Base-by-base conservation (phyloP, 2,888 invertebrate genomes). In the Vanessa cardui region DNA sequence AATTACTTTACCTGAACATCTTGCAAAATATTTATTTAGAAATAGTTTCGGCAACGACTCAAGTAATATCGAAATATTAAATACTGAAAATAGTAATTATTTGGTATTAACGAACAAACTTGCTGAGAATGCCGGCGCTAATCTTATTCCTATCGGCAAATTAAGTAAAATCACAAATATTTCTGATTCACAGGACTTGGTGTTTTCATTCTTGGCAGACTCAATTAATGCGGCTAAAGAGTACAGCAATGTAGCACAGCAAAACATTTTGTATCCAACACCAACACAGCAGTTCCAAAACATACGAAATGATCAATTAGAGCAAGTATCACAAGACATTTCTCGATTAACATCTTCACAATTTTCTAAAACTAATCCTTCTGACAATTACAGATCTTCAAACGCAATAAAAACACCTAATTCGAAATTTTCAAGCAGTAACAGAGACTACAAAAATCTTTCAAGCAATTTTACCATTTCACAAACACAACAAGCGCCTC, bases 161-260 rank as follows among this genome's bases (percentile, higher is more conserved):
- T 73, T 90, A 59, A 80, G 83, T 83, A 87, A 88, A 83, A 82
- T 82, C 72, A 77, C 83, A 63, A 87, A 87, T 72, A 77, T 90
- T 87, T 92, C 91, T 83, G 81, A 88, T 92, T 90, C 92, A 84
- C 92, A 92, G 89, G 90, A 89, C 70, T 78, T 92, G 82, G 90
- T 90, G 80, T 89, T 89, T 77, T 90, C 90, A 26, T 83, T 92
- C 73, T 80, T 92, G 79, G 86, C 89, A 63, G 90, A 91, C 77
- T 91, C 92, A 44, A 83, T 92, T 68, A 92, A 91, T 74, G 83
- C 85, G 66, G 92, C 90, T 31, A 90, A 89, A 76, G 86, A 88
- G 75, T 90, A 91, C 73, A 87, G 80, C 72, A 87, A 87, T 71
- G 82, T 85, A 60, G 86, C 85, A 69, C 84, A 87, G 75, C 85